These are phyloP conservation scores for Urechis unicinctus DNA, from an alignment of 2,888 invertebrate species.

Conservation along the genomic window DNA sequence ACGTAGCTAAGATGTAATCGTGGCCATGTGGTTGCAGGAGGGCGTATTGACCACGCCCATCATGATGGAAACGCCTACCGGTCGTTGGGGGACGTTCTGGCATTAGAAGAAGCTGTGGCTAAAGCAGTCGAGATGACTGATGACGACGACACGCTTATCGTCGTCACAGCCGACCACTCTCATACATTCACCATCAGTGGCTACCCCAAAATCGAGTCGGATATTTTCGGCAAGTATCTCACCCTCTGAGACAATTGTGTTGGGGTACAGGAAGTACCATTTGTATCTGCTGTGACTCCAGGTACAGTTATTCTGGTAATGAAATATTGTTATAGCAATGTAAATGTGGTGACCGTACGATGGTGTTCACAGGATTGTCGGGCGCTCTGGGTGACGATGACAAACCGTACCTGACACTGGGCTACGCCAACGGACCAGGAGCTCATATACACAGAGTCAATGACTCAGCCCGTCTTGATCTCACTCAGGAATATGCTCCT, in stretches of 20 bases:
- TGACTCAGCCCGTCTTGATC: neutral
- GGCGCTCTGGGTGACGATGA: neutral
- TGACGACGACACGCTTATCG: neutral
- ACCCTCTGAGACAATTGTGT: too few relatives aligned
- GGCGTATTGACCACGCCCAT: neutral
- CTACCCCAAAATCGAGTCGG: neutral
- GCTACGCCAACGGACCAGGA: constrained; percentile 1
- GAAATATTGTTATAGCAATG: neutral
- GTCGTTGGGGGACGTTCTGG: neutral
- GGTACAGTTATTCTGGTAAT: too few relatives aligned
- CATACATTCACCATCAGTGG: neutral
- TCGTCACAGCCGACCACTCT: neutral
- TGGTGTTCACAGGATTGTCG: too few relatives aligned
- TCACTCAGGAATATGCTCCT: neutral
- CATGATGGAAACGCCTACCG: neutral
- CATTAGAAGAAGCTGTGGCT: neutral
- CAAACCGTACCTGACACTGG: neutral
- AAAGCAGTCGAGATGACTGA: neutral
- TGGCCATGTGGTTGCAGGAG: neutral
- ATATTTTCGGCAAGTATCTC: neutral
- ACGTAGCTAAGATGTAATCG: too few relatives aligned
- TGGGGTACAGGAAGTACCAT: too few relatives aligned
- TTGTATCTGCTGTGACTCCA: too few relatives aligned
- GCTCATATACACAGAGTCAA: neutral
- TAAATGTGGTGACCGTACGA: neutral